Percentiles rank a stretch among this genome's conserved stretches.
Conservation (phyloP, 2,797 vertebrate species). For the Naso thynnoides region DNA sequence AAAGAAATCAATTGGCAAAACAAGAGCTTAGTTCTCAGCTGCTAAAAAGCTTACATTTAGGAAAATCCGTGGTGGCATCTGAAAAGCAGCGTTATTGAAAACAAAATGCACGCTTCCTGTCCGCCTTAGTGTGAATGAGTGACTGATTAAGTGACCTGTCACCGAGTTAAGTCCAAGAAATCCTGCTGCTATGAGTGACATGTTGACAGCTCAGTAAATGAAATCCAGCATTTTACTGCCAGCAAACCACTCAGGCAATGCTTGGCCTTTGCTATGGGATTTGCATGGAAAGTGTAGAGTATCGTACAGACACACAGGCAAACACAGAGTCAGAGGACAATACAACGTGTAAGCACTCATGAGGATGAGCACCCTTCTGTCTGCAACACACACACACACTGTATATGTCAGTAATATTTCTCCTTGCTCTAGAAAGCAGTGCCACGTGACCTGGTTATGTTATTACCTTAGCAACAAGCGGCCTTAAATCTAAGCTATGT, state of each 20-base stretch:
- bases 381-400: constrained; percentile 12
- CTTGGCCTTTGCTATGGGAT: constrained; percentile 47
- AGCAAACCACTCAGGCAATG: constrained; percentile 38
- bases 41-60: constrained; percentile 43
- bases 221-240: constrained; percentile 65
- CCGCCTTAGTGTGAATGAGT: constrained; percentile 41
- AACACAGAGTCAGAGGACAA: constrained; percentile 22
- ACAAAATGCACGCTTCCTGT: constrained; percentile 45
- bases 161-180: constrained; percentile 57
- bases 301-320: constrained; percentile 22
- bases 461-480: constrained; percentile 70
- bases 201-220: constrained; percentile 60
- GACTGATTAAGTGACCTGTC: constrained; percentile 70
- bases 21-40: constrained; percentile 39
- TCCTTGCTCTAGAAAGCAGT: constrained; percentile 56
- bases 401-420: constrained; percentile 40
- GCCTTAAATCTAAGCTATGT: constrained; percentile 28
- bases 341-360: constrained; percentile 19
- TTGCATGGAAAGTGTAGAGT: constrained; percentile 44
- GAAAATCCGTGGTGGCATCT: constrained; percentile 33
- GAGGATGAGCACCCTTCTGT: constrained; percentile 3
- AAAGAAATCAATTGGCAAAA: constrained; percentile 56
- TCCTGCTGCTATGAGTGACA: constrained; percentile 62
- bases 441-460: constrained; percentile 54
- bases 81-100: constrained; percentile 38